phyloP scores from a whole-genome alignment of 1,140 invertebrate species.

The Babylonia areolata region DNA sequence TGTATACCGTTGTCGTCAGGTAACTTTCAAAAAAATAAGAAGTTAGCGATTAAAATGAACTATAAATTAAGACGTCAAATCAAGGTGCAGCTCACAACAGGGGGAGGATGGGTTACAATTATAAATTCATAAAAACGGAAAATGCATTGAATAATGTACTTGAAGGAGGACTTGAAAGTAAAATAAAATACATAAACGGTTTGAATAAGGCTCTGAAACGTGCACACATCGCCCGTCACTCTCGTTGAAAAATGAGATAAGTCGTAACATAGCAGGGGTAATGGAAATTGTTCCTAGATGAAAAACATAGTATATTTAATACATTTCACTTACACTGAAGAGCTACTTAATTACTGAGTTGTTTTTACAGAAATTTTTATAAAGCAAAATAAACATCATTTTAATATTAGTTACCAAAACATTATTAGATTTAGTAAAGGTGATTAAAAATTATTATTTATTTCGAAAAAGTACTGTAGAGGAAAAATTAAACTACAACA shows the following conservation, averaged over 20 bases:
- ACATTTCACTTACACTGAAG: conserved; percentile 23
- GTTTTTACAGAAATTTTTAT: not conserved
- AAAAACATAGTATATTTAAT: not conserved
- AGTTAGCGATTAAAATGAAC: conserved; percentile 68
- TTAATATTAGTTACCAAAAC: not conserved
- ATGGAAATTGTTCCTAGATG: conserved; percentile 78
- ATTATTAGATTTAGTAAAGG: not conserved
- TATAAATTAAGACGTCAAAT: conserved; percentile 78
- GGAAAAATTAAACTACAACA: not conserved
- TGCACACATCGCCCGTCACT: conserved; percentile 84
- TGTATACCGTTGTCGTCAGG: conserved; percentile 79
- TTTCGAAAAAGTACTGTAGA: not conserved
- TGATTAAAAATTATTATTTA: conserved; percentile 5
- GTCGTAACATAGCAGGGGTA: conserved; percentile 85
- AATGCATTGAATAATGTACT: conserved; percentile 65
- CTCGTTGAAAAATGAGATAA: conserved; percentile 81
- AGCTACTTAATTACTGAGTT: not conserved
- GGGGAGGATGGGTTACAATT: conserved; percentile 78
- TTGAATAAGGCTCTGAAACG: conserved; percentile 77
- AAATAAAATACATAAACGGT: conserved; percentile 68
- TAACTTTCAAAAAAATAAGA: conserved; percentile 76
- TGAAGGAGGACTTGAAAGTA: conserved; percentile 80
- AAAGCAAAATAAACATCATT: not conserved
- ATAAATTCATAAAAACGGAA: conserved; percentile 46
- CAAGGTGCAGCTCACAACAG: conserved; percentile 79